Conservation (phyloP, 2,888 invertebrate genomes). For the Blastobasis lacticolella region DNA sequence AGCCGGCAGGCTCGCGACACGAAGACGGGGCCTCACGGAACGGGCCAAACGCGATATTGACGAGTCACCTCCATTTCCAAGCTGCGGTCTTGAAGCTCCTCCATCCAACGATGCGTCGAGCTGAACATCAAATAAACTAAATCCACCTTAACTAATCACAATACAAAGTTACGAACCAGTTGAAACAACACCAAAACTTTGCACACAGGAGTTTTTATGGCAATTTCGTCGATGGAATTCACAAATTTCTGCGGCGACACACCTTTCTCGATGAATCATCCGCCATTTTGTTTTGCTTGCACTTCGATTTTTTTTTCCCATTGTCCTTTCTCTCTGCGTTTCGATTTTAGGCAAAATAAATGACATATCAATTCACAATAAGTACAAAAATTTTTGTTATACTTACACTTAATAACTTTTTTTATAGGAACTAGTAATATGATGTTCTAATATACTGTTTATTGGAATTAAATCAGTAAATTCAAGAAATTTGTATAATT, state of each 20-base stretch:
- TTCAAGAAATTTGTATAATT: too few relatives aligned
- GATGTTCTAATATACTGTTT: too few relatives aligned
- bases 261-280: constrained; percentile 60
- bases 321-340: constrained; percentile 10
- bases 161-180: constrained; percentile 72
- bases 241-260: constrained; percentile 56
- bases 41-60: constrained; percentile 46
- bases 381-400: too few relatives aligned
- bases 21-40: constrained; percentile 58
- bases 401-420: too few relatives aligned
- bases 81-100: constrained; percentile 12
- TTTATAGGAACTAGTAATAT: too few relatives aligned
- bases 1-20: constrained; percentile 61
- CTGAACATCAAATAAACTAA: constrained; percentile 61
- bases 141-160: constrained; percentile 69
- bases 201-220: constrained; percentile 61
- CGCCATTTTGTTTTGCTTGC: constrained; percentile 60
- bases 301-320: constrained; percentile 7
- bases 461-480: too few relatives aligned
- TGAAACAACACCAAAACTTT: constrained; percentile 63
- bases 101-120: constrained; percentile 26
- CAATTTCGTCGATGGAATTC: constrained; percentile 44
- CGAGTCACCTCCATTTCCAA: constrained; percentile 25
- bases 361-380: background rate
- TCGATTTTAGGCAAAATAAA: constrained; percentile 1